phyloP scores from a whole-genome alignment of 1,140 invertebrate species.

The Aethina tumida region DNA sequence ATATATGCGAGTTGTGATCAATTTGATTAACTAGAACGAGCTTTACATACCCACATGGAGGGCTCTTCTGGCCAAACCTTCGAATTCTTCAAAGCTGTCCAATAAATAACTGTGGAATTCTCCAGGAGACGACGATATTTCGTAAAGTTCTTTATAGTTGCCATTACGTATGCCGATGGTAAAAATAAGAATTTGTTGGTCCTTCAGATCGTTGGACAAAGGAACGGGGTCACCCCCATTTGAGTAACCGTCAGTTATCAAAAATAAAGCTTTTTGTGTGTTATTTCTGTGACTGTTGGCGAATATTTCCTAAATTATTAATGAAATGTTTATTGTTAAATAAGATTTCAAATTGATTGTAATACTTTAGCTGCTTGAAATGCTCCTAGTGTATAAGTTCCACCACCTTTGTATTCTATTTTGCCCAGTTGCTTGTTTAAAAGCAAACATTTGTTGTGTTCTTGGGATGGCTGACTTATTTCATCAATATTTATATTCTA shows the following conservation, averaged over 20 bases:
- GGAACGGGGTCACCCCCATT: slow-evolving; percentile 59
- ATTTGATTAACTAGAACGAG: background rate
- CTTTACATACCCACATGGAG: slow-evolving; percentile 51
- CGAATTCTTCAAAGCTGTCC: slow-evolving; percentile 63
- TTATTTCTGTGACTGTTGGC: slow-evolving; percentile 36
- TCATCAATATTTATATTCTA: slow-evolving; percentile 51
- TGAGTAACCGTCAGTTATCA: slow-evolving; percentile 65
- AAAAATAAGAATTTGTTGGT: slow-evolving; percentile 48
- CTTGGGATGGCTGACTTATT: slow-evolving; percentile 38
- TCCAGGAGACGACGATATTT: slow-evolving; percentile 54
- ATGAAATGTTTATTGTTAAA: background rate
- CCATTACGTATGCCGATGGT: slow-evolving; percentile 58
- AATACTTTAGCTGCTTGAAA: slow-evolving; percentile 53
- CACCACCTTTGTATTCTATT: slow-evolving; percentile 54
- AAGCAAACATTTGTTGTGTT: slow-evolving; percentile 54
- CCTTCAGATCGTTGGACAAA: slow-evolving; percentile 43
- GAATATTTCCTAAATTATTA: slow-evolving; percentile 51
- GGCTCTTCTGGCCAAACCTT: slow-evolving; percentile 56
- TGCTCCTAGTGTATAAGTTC: slow-evolving; percentile 59
- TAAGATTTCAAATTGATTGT: too few relatives aligned
- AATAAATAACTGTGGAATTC: slow-evolving; percentile 58
- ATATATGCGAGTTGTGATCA: slow-evolving; percentile 22
- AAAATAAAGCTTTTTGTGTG: slow-evolving; percentile 52
- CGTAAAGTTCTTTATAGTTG: slow-evolving; percentile 53
- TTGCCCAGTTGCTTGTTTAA: slow-evolving; percentile 49